Evolutionary conservation across 2,888 invertebrate genomes (phyloP), one percentile per base, ranked within the genome.

Genomic region (Xanthostigma xanthostigma): DNA sequence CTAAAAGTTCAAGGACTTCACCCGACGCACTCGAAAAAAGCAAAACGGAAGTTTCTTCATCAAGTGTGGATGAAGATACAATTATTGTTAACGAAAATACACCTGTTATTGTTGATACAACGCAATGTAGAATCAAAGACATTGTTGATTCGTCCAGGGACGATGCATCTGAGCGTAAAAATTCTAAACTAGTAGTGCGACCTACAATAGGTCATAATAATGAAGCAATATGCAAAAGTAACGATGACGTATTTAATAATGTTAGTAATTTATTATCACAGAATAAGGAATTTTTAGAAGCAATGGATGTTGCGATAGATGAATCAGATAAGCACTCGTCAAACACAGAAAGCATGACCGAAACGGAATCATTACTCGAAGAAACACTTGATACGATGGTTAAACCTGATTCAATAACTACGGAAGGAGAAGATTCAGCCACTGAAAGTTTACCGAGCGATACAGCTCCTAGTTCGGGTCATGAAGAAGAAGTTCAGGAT

Each of bases 361-460:
- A 39, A 35, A 44, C 33, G 11, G 34, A 44, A 35, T 33, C 44
- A 34, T 10, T 33, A 33, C 33, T 34, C 10, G 44, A 34, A 14
- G 49, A 33, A 51, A 49, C 13, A 46, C 40, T 9, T 14, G 72
- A 72, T 60, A 70, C 70, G 53, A 71, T 71, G 65, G 71, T 70
- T 39, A 27, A 27, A 27, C 27, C 27, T 27, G 72, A 72, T 54
- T 68, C 69, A 56, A 70, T 69, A 50, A 73, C 72, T 44, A 74
- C 73, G 48, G 75, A 76, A 50, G 76, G 74, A 56, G 78, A 78
- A 60, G 78, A 78, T 61, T 78, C 78, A 1, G 76, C 78, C 11
- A 72, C 78, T 14, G 78, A 78, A 53, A 78, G 77, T 57, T 62
- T 78, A 42, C 76, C 76, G 4, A 68, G 76, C 11, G 71, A 73